Conservation (phyloP, 1,140 invertebrate genomes). For the Pseudomyrmex flavicornis region DNA sequence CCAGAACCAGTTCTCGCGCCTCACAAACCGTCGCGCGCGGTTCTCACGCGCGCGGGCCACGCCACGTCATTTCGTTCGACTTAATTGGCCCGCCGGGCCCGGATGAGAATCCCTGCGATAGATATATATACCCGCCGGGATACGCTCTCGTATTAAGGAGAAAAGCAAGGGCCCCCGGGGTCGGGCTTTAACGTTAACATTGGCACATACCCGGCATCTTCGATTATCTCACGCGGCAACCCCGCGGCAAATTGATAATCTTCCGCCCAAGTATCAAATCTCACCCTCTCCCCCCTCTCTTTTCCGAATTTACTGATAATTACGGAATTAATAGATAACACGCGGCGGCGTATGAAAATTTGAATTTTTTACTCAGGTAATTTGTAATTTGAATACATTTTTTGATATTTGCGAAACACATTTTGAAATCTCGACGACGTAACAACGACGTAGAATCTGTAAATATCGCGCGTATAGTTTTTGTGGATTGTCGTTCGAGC, state of each 20-base stretch:
- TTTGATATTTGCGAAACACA: not conserved
- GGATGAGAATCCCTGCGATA: conserved; percentile 74
- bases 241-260: not conserved
- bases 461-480: no score
- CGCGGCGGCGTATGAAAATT: not conserved
- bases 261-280: not conserved
- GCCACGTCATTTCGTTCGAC: conserved; percentile 51
- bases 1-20: conserved; percentile 81
- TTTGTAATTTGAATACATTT: no score
- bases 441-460: no score
- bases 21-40: conserved; percentile 74
- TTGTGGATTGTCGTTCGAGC: not conserved
- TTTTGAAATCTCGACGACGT: no score
- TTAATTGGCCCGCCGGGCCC: conserved; percentile 61
- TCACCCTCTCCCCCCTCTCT: no score
- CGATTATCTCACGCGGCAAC: conserved; percentile 38
- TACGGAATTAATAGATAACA: not conserved
- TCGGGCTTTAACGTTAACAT: conserved; percentile 24
- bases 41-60: conserved; percentile 74
- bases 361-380: not conserved
- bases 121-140: conserved; percentile 21
- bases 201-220: conserved; percentile 33
- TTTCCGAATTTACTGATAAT: not conserved
- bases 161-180: conserved; percentile 14
- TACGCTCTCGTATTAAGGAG: conserved; percentile 36